Conservation (phyloP, 2,888 invertebrate species). For the Meiosimyza decipiens region DNA sequence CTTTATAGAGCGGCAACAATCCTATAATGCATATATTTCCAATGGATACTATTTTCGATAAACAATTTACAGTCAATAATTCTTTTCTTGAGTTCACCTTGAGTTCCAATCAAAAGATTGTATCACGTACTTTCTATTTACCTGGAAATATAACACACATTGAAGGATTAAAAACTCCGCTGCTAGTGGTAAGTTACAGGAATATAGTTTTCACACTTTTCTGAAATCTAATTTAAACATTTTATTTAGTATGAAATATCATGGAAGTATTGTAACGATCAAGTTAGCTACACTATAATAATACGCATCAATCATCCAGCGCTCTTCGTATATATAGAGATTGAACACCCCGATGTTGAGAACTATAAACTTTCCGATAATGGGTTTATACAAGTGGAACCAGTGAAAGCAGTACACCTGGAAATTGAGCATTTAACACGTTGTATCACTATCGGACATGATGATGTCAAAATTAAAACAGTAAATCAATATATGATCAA, state of each 20-base stretch:
- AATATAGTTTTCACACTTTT: no score
- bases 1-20: not conserved
- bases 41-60: slow-evolving; percentile 44
- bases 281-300: slow-evolving; percentile 51
- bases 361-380: slow-evolving; percentile 61
- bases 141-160: slow-evolving; percentile 72
- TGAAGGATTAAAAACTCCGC: slow-evolving; percentile 69
- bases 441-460: slow-evolving; percentile 48
- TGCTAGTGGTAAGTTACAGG: slow-evolving; percentile 68
- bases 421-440: slow-evolving; percentile 49
- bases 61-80: slow-evolving; percentile 46
- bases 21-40: slow-evolving; percentile 42
- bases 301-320: slow-evolving; percentile 59
- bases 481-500: slow-evolving; percentile 58
- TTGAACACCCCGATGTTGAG: slow-evolving; percentile 50
- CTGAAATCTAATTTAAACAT: not conserved
- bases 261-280: slow-evolving; percentile 41
- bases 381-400: slow-evolving; percentile 62
- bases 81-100: slow-evolving; percentile 67
- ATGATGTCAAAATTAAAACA: slow-evolving; percentile 55
- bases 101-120: slow-evolving; percentile 57
- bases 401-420: slow-evolving; percentile 57
- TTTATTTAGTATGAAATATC: slow-evolving; percentile 43
- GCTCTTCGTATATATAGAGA: slow-evolving; percentile 61
- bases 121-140: slow-evolving; percentile 77